Evolutionary conservation across 2,113 vertebrate genomes (phyloP).

Genomic region (Dromas ardeola): DNA sequence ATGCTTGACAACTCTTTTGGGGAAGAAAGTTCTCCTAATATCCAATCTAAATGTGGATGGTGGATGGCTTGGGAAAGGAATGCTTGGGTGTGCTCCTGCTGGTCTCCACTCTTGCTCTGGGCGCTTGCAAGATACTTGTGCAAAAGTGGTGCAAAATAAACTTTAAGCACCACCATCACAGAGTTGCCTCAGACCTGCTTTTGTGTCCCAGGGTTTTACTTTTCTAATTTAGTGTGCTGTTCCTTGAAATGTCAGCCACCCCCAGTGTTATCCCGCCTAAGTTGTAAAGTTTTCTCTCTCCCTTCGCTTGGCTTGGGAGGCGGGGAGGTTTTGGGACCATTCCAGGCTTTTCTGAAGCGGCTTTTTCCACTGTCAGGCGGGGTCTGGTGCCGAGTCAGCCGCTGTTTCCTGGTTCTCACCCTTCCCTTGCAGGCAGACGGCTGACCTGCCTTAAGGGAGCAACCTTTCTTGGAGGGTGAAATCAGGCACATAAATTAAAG

Average conservation of each 20-base stretch:
- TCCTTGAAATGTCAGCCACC: constrained; percentile 35
- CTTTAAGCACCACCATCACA: not conserved
- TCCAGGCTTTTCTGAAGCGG: constrained; percentile 41
- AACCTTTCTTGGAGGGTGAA: constrained; percentile 21
- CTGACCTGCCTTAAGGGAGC: constrained; percentile 8
- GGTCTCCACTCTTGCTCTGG: not conserved
- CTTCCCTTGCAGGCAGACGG: constrained; percentile 10
- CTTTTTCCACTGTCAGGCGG: constrained; percentile 51
- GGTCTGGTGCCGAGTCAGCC: constrained; percentile 15
- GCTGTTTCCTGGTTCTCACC: constrained; percentile 53
- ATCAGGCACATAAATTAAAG: not conserved
- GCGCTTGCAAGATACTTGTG: not conserved
- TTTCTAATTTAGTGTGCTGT: not conserved
- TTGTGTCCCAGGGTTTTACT: constrained; percentile 3
- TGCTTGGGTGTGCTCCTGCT: not conserved
- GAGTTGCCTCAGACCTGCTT: not conserved
- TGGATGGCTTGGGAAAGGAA: not conserved
- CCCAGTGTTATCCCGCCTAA: not conserved
- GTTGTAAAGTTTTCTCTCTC: not conserved
- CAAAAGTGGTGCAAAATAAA: not conserved
- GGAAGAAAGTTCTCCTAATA: not conserved
- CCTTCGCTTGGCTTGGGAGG: not conserved
- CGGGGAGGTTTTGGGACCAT: not conserved
- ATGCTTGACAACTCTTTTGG: not conserved
- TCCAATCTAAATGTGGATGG: not conserved